Evolutionary conservation across 2,888 invertebrate genomes (phyloP).

Genomic region (Amiota mariae): DNA sequence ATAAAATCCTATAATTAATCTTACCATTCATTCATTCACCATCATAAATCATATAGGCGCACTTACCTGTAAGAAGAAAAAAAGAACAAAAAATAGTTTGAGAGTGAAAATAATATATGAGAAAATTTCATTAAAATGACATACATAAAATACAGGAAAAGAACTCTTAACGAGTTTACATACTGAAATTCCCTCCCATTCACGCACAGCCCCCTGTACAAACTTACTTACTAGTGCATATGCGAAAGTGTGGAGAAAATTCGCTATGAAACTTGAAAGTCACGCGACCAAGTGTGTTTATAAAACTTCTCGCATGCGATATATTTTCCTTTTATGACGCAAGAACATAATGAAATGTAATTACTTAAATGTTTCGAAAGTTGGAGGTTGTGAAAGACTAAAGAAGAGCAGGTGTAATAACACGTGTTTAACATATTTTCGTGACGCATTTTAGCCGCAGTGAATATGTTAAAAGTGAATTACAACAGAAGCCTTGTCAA

Average conservation of each 20-base stretch:
- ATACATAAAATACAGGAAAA: background rate
- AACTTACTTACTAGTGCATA: too few species aligned
- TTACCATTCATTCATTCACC: slow-evolving; percentile 16
- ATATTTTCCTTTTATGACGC: slow-evolving; percentile 7
- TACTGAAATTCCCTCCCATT: too few species aligned
- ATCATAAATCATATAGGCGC: slow-evolving; percentile 18
- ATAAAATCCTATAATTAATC: slow-evolving; percentile 5
- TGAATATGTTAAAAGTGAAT: slow-evolving; percentile 7
- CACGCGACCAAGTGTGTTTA: slow-evolving; percentile 6
- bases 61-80: slow-evolving; percentile 25
- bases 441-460: slow-evolving; percentile 21
- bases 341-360: slow-evolving; percentile 23
- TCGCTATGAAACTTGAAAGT: background rate
- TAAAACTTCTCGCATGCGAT: slow-evolving; percentile 22
- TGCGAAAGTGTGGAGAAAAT: background rate
- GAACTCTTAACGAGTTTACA: slow-evolving; percentile 1
- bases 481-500: slow-evolving; percentile 8
- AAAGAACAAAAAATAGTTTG: background rate
- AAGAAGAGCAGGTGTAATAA: background rate
- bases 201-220: too few species aligned
- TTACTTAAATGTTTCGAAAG: background rate
- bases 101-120: background rate
- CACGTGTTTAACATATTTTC: slow-evolving; percentile 4
- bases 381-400: background rate
- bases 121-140: slow-evolving; percentile 19